Percentiles rank a stretch among this genome's conserved stretches.
phyloP scores from a whole-genome alignment of 2,888 invertebrate genomes.

The Cistogaster globosa region DNA sequence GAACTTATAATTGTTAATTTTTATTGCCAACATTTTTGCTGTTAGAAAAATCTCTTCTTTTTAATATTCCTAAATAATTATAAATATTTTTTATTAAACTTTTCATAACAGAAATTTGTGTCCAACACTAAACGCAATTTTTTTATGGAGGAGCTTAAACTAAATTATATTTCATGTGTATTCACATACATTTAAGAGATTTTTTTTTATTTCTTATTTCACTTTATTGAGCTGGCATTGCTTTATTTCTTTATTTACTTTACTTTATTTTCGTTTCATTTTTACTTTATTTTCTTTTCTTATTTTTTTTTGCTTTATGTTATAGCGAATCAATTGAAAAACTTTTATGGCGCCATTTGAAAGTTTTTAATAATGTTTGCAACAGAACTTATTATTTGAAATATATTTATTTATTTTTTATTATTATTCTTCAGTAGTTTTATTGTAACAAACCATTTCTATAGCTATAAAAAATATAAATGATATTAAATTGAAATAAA shows the following conservation, averaged over 20 bases:
- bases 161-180: slow-evolving; percentile 27
- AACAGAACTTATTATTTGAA: slow-evolving; percentile 54
- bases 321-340: slow-evolving; percentile 69
- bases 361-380: slow-evolving; percentile 71
- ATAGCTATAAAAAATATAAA: slow-evolving; percentile 27
- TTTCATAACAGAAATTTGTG: slow-evolving; percentile 6
- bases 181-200: not conserved
- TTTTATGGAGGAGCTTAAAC: slow-evolving; percentile 28
- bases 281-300: slow-evolving; percentile 7
- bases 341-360: slow-evolving; percentile 71
- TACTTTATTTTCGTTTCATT: slow-evolving; percentile 24
- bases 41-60: no score
- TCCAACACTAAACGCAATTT: slow-evolving; percentile 35
- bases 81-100: not conserved
- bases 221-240: slow-evolving; percentile 61
- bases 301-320: slow-evolving; percentile 20
- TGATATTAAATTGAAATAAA: slow-evolving; percentile 60
- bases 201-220: slow-evolving; percentile 49
- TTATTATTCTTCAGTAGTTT: slow-evolving; percentile 31
- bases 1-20: no score
- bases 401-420: slow-evolving; percentile 9
- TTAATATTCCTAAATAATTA: no score
- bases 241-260: slow-evolving; percentile 54
- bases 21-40: no score
- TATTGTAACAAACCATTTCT: not conserved